These are phyloP conservation scores for Pristionchus entomophagus DNA, from an alignment of 2,888 invertebrate species.

Conservation along the genomic window DNA sequence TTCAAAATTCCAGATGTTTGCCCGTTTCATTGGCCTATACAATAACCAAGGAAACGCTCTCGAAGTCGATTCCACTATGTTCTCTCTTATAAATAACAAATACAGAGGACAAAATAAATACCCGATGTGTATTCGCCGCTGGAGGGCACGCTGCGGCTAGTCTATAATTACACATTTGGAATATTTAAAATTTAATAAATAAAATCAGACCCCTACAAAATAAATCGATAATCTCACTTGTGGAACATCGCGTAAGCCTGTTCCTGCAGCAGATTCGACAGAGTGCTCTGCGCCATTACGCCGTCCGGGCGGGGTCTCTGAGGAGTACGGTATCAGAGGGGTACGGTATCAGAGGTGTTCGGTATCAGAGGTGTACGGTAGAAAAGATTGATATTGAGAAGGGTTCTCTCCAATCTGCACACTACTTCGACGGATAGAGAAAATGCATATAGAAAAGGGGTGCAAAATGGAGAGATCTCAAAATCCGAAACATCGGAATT, in stretches of 20 bases:
- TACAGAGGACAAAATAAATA: too few relatives aligned
- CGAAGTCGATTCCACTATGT: too few relatives aligned
- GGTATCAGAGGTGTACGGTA: background rate
- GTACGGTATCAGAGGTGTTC: background rate
- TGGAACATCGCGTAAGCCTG: slow-evolving; percentile 59
- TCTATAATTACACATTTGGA: background rate
- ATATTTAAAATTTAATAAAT: background rate
- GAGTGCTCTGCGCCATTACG: background rate
- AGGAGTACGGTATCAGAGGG: background rate
- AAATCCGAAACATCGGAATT: too few relatives aligned
- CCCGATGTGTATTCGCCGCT: slow-evolving; percentile 39
- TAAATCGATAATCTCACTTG: slow-evolving; percentile 53
- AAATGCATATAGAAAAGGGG: too few relatives aligned
- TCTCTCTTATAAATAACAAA: too few relatives aligned
- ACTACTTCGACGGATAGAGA: too few relatives aligned
- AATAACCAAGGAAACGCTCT: too few relatives aligned
- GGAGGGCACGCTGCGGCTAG: background rate
- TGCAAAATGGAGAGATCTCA: too few relatives aligned
- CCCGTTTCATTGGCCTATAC: too few relatives aligned
- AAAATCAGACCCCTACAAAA: background rate
- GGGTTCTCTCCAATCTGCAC: too few relatives aligned
- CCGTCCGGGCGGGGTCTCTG: background rate
- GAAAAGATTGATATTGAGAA: too few relatives aligned
- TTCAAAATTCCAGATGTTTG: too few relatives aligned
- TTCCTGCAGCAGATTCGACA: slow-evolving; percentile 57